A percentile compares a stretch with the other conserved stretches of the same genome.
Evolutionary conservation across 2,888 invertebrate genomes (phyloP).

Genomic region (Pandemis cinnamomeana): DNA sequence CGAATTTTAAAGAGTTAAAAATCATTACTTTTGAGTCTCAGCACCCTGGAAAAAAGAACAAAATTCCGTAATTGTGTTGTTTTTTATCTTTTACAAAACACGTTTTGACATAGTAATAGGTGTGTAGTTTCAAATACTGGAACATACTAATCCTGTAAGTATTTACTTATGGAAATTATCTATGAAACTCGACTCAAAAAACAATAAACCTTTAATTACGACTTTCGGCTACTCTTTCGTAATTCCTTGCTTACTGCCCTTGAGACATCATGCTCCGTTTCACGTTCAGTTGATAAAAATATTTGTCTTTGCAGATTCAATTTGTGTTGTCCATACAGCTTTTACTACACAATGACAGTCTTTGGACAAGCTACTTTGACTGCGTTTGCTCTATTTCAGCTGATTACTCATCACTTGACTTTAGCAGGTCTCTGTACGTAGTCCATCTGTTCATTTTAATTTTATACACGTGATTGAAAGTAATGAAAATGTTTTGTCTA

Average conservation of each 20-base stretch:
- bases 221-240: background rate
- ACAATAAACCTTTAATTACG: background rate
- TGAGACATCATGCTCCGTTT: background rate
- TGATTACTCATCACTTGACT: background rate
- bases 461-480: no score
- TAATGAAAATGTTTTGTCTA: background rate
- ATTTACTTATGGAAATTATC: no score
- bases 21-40: no score
- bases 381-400: background rate
- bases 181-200: no score
- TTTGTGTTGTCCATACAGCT: conserved; percentile 1
- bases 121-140: no score
- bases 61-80: no score
- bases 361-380: conserved; percentile 3
- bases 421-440: conserved; percentile 2
- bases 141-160: no score
- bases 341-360: background rate
- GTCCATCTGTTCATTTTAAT: background rate
- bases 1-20: no score
- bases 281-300: background rate
- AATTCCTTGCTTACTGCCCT: no score
- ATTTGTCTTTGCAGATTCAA: background rate
- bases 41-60: no score
- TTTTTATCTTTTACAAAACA: no score
- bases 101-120: no score